Base-by-base conservation (phyloP, 2,113 vertebrate genomes). In the Hassar affinis region DNA sequence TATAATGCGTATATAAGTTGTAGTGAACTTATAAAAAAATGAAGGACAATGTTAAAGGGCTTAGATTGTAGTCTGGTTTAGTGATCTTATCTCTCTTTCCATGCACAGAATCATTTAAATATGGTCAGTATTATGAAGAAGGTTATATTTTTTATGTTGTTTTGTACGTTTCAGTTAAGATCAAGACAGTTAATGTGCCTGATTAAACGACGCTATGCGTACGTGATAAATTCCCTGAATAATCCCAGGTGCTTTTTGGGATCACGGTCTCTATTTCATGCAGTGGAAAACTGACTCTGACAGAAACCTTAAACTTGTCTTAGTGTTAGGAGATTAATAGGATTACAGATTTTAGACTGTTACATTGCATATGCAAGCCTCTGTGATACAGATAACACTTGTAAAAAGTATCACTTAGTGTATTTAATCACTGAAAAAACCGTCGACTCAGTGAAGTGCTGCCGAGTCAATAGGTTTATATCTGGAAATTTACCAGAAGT, bases 61-160 rank as follows among this genome's bases (percentile, higher is more conserved):
- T n/a, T 49, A 35, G 30, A 82, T 25, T 51, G 33, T 33, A 56
- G 35, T 5, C 38, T 27, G 57, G 47, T 47, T 79, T 47, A 62
- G 25, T 75, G 17, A 52, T 74, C 9, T 38, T 1, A 75, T 76
- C 9, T 38, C 4, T 51, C 6, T 62, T 76, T n/a, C 35, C 71
- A 64, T 76, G 71, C 81, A 61, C 18, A 52, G 45, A 64, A 64
- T 52, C 5, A n/a, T 59, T 27, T 25, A 82, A 62, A 82, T 27
- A 59, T 15, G 22, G 35, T 35, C 81, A 83, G n/a, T 51, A 49
- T 75, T 74, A 0, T 81, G 64, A 45, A 57, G 17, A 66, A 38
- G 8, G 6, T 35, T 66, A 66, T 20, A 66, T 68, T 68, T 38
- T 68, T 68, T 68, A 42, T 17, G 33, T 71, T 22, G 12, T 71